Evolutionary conservation across 2,113 vertebrate species (phyloP).

Genomic region (Verasper variegatus): DNA sequence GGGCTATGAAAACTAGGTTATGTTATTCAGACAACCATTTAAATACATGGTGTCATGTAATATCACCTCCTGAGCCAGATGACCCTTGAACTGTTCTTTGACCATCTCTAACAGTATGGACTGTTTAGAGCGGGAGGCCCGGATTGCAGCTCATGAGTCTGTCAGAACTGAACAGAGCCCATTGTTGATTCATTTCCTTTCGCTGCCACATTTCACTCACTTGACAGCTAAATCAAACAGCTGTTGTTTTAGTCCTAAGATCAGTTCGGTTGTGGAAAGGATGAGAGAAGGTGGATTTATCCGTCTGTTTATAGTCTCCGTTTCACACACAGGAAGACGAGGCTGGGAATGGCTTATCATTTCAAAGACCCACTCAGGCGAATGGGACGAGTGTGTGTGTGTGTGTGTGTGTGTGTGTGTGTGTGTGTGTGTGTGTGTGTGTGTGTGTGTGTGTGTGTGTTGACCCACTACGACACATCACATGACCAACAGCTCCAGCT

Average conservation of each 20-base stretch:
- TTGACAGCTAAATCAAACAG: constrained; percentile 50
- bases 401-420: constrained; percentile 11
- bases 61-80: constrained; percentile 14
- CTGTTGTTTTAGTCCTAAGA: constrained; percentile 53
- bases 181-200: constrained; percentile 43
- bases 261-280: constrained; percentile 41
- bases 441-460: constrained; percentile 4
- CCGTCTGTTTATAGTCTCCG: constrained; percentile 12
- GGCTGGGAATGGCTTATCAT: constrained; percentile 27
- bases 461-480: constrained; percentile 11
- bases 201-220: constrained; percentile 40
- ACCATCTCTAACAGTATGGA: constrained; percentile 32
- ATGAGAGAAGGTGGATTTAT: constrained; percentile 42
- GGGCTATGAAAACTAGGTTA: background rate
- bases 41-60: background rate
- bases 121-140: constrained; percentile 16
- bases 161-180: constrained; percentile 18
- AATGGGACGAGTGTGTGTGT: background rate
- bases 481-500: constrained; percentile 15
- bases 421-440: constrained; percentile 6
- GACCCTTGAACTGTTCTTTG: no score
- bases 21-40: background rate
- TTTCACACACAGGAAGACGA: constrained; percentile 21
- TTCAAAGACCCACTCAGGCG: constrained; percentile 20
- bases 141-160: constrained; percentile 65